Conservation (phyloP, 1,140 invertebrate genomes). For the Tetragnatha versicolor region DNA sequence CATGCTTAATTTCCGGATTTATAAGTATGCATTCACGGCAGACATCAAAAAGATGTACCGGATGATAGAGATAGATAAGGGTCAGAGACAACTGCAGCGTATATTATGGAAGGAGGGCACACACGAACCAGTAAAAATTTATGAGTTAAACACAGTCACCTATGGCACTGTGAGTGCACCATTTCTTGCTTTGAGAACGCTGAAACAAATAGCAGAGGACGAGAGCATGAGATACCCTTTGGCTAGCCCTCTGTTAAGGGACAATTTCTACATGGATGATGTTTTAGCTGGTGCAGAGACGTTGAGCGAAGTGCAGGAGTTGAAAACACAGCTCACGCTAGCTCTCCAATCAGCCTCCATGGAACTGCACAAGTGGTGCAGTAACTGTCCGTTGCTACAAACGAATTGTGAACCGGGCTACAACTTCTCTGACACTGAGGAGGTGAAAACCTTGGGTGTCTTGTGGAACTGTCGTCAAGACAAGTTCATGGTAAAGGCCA, state of each 20-base stretch:
- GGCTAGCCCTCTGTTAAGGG: background rate
- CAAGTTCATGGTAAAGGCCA: too few species aligned
- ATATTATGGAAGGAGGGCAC: background rate
- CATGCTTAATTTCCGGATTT: background rate
- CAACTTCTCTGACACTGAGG: too few species aligned
- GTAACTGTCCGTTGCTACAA: background rate
- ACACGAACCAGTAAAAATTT: background rate
- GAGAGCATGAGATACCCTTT: background rate
- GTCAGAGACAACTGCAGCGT: background rate
- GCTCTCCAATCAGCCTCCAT: background rate
- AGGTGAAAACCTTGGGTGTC: too few species aligned
- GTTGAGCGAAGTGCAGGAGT: background rate
- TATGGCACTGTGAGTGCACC: background rate
- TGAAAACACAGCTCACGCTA: background rate
- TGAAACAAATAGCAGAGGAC: background rate
- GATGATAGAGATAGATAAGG: background rate
- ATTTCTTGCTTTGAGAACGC: background rate
- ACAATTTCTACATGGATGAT: background rate
- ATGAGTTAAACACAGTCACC: background rate
- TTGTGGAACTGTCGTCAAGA: too few species aligned
- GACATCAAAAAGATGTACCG: constrained; percentile 19
- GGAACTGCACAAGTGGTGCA: background rate
- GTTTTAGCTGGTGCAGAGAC: background rate
- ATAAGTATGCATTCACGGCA: background rate
- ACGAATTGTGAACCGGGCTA: too few species aligned